Evolutionary conservation across 1,140 invertebrate species (phyloP).

Genomic region (Geopemphigus sp.): DNA sequence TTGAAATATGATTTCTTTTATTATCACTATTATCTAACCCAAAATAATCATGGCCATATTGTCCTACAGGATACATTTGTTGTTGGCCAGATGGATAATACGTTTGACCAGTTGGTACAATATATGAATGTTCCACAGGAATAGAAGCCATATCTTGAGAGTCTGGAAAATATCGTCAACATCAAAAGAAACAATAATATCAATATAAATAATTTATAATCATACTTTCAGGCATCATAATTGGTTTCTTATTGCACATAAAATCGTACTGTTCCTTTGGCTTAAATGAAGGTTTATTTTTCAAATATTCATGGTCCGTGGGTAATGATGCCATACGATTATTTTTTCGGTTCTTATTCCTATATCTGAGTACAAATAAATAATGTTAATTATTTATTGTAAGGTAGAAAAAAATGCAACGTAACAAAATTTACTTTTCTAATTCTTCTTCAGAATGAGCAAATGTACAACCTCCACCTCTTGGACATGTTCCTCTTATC

Average conservation of each 20-base stretch:
- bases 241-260: constrained; percentile 25
- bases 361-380: not conserved
- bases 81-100: constrained; percentile 32
- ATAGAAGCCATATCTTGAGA: constrained; percentile 7
- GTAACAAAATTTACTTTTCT: constrained; percentile 64
- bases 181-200: not conserved
- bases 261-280: constrained; percentile 46
- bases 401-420: not conserved
- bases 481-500: constrained; percentile 74
- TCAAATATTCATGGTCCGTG: constrained; percentile 42
- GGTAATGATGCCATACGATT: not conserved
- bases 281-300: constrained; percentile 26
- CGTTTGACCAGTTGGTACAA: constrained; percentile 33
- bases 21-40: constrained; percentile 1
- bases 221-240: constrained; percentile 30
- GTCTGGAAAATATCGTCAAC: not conserved
- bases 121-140: constrained; percentile 45
- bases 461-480: constrained; percentile 84
- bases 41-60: constrained; percentile 37
- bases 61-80: constrained; percentile 32
- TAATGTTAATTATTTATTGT: not conserved
- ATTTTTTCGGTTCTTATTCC: constrained; percentile 12
- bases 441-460: constrained; percentile 88
- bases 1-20: not conserved
- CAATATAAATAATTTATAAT: not conserved